A percentile compares a stretch with the other conserved stretches of the same genome.
phyloP scores from a whole-genome alignment of 2,888 invertebrate species.

The Drosophila nigricruria region DNA sequence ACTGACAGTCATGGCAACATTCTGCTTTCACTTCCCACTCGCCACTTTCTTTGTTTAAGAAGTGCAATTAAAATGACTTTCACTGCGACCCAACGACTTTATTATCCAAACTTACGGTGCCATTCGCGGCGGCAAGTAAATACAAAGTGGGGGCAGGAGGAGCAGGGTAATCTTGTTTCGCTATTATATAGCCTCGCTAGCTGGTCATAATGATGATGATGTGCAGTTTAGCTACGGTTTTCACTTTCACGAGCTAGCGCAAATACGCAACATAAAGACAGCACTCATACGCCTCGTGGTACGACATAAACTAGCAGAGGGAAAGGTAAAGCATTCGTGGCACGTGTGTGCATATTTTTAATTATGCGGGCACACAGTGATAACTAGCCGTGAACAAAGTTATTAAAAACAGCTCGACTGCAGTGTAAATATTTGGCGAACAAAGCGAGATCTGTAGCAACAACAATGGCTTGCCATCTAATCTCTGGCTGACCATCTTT shows the following conservation, averaged over 20 bases:
- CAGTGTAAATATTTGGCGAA: conserved; percentile 65
- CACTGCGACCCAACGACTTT: conserved; percentile 30
- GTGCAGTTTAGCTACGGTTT: conserved; percentile 31
- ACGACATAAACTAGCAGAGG: not conserved
- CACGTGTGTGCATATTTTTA: conserved; percentile 71
- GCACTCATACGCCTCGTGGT: conserved; percentile 38
- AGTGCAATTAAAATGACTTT: conserved; percentile 35
- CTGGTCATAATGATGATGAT: conserved; percentile 50
- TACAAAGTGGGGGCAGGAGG: conserved; percentile 13
- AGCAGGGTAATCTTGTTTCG: conserved; percentile 41
- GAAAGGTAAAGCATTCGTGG: not conserved
- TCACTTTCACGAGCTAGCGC: conserved; percentile 36
- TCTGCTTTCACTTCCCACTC: conserved; percentile 3
- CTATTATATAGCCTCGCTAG: conserved; percentile 26
- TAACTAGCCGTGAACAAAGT: conserved; percentile 56
- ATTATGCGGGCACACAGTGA: conserved; percentile 63
- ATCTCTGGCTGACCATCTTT: conserved; percentile 65
- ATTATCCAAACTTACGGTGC: conserved; percentile 14
- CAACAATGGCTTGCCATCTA: conserved; percentile 52
- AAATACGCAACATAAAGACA: conserved; percentile 54
- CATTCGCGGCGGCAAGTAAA: conserved; percentile 29
- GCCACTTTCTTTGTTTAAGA: not conserved
- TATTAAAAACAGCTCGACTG: conserved; percentile 63
- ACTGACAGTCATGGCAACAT: not conserved
- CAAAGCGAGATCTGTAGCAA: conserved; percentile 56